Percentiles rank a stretch among this genome's conserved stretches.
These are phyloP conservation scores for Pandemis heparana DNA, from an alignment of 2,888 invertebrate genomes.

Conservation along the genomic window DNA sequence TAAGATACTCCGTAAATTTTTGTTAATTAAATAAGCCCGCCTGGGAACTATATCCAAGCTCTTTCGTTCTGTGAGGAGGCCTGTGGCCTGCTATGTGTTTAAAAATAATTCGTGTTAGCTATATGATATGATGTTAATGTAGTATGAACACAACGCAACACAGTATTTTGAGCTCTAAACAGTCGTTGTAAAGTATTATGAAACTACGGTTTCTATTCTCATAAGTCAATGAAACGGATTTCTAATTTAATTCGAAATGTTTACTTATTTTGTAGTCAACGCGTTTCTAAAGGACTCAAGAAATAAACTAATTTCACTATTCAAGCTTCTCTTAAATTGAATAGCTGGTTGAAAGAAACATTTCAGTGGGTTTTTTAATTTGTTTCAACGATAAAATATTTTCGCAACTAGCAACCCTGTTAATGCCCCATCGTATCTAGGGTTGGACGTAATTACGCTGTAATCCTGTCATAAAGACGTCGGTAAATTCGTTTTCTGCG, in stretches of 20 bases:
- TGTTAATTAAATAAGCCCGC: too few species aligned
- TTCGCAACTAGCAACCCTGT: constrained; percentile 13
- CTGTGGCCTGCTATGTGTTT: too few species aligned
- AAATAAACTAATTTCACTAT: neutral
- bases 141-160: neutral
- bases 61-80: too few species aligned
- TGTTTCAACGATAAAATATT: neutral
- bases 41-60: too few species aligned
- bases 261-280: neutral
- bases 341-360: neutral
- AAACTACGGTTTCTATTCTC: too few species aligned
- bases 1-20: too few species aligned
- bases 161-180: neutral
- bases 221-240: too few species aligned
- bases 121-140: neutral
- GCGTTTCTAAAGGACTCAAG: neutral
- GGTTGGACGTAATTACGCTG: constrained; percentile 52
- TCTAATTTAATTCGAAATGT: neutral
- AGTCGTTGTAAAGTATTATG: neutral
- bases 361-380: neutral
- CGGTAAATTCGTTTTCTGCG: constrained; percentile 54
- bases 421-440: constrained; percentile 33
- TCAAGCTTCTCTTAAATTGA: neutral
- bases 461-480: constrained; percentile 57
- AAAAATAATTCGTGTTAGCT: too few species aligned